Percentiles rank a stretch among this genome's conserved stretches.
Conservation (phyloP, 2,888 invertebrate genomes). For the Xylophagus ater region DNA sequence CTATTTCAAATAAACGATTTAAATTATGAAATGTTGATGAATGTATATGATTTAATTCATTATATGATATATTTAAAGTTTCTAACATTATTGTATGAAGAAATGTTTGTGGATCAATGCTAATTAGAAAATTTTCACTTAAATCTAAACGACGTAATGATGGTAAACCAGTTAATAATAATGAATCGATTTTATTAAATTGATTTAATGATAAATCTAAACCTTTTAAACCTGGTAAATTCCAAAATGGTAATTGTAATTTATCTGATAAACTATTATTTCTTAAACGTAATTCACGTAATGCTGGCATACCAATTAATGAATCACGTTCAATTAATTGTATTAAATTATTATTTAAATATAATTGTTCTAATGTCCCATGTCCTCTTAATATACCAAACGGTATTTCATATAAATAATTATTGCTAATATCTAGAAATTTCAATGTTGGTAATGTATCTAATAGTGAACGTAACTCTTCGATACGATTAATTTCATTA, state of each 20-base stretch:
- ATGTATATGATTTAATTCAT: conserved; percentile 58
- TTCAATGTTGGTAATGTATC: conserved; percentile 66
- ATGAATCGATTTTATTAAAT: conserved; percentile 58
- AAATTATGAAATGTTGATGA: conserved; percentile 67
- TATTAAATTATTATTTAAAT: conserved; percentile 68
- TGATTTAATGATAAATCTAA: conserved; percentile 69
- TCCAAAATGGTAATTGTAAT: conserved; percentile 68
- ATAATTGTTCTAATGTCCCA: conserved; percentile 65
- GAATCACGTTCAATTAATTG: conserved; percentile 66
- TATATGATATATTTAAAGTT: conserved; percentile 67
- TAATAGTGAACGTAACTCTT: conserved; percentile 60
- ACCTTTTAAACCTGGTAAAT: conserved; percentile 72
- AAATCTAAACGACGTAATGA: conserved; percentile 65
- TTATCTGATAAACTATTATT: conserved; percentile 72
- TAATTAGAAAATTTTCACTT: conserved; percentile 57
- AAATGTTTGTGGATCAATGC: conserved; percentile 64
- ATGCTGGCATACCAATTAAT: conserved; percentile 70
- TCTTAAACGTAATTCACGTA: conserved; percentile 67
- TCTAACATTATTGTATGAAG: conserved; percentile 61
- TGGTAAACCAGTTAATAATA: conserved; percentile 62
- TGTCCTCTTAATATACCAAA: conserved; percentile 70
- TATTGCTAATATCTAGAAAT: conserved; percentile 68
- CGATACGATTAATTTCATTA: conserved; percentile 64
- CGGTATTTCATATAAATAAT: conserved; percentile 63
- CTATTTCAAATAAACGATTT: conserved; percentile 64